Evolutionary conservation across 2,888 invertebrate genomes (phyloP), one percentile per base, ranked within the genome.

Genomic region (Caenorhabditis sp.): DNA sequence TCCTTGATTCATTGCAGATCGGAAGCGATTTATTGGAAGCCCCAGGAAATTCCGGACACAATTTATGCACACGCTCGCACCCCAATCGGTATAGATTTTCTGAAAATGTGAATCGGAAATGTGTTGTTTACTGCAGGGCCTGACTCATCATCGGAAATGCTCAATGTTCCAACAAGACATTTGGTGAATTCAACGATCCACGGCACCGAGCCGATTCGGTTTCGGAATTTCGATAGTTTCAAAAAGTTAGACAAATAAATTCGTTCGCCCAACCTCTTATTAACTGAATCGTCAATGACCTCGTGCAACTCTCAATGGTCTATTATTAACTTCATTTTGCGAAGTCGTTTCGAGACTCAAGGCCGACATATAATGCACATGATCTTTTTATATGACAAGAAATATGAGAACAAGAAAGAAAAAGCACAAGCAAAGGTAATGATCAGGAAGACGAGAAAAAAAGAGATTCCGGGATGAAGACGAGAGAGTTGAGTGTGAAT

Each of bases 41-140:
- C 73, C 47, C 16, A 58, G 10, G 68, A 77, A 14, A 70, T 89
- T 31, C 90, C 90, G 12, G 84, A 86, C 16, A 82, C 69, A 4
- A 80, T 89, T 58, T 89, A 89, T 76, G 89, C 85, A 26, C 84
- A 89, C 66, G 89, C 87, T 2, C 51, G 83, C 10, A 75, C 59
- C 28, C 83, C 82, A 6, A 87, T 90, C 51, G 90, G 90, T 26
- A 54, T 0, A 28, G n/a, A n/a, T n/a, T n/a, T n/a, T 2, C 7
- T 7, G 7, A 31, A 3, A 31, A 2, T 8, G n/a, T 8, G 59
- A 59, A 28, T 56, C 2, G 5, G 41, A 22, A 22, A 44, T 61
- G 19, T n/a, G 2, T 26, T 19, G 12, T 54, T n/a, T 26, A 49
- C 26, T 24, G 16, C 63, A 81, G 80, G 80, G 14, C 16, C 31